A percentile compares a stretch with the other conserved stretches of the same genome.
These are phyloP conservation scores for Nymphalis polychloros DNA, from an alignment of 2,888 invertebrate species.

Conservation along the genomic window DNA sequence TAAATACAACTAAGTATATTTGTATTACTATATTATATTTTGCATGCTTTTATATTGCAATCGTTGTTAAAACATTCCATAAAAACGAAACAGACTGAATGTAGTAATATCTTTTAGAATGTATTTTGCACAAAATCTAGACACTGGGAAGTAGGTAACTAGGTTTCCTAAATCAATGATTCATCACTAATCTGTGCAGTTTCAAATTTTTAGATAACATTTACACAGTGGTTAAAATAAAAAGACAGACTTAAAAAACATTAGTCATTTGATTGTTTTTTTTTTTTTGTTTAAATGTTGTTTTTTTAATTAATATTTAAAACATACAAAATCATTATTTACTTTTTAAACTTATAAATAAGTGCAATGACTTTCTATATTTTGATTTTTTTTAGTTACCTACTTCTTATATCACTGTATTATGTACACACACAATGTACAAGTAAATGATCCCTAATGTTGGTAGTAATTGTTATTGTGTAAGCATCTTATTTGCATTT, in stretches of 20 bases:
- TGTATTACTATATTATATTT: slow-evolving; percentile 23
- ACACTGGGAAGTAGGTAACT: slow-evolving; percentile 18
- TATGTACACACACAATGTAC: background rate
- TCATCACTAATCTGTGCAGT: background rate
- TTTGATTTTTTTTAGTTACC: slow-evolving; percentile 6
- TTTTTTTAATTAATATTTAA: too few species aligned
- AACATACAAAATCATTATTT: too few species aligned
- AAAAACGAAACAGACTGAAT: slow-evolving; percentile 34
- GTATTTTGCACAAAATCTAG: slow-evolving; percentile 29
- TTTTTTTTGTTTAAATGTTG: too few species aligned
- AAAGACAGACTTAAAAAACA: too few species aligned
- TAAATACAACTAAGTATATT: slow-evolving; percentile 23
- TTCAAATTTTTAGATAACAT: background rate
- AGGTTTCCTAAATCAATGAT: background rate
- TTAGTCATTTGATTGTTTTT: too few species aligned
- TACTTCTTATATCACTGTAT: background rate
- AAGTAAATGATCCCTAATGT: slow-evolving; percentile 3
- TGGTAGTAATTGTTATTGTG: slow-evolving; percentile 9
- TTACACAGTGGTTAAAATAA: background rate
- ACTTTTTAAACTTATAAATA: background rate
- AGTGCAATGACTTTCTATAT: too few species aligned
- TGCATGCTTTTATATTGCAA: slow-evolving; percentile 23
- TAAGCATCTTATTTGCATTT: slow-evolving; percentile 24
- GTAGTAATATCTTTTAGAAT: slow-evolving; percentile 26
- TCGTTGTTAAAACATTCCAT: slow-evolving; percentile 31